These are phyloP conservation scores for Clostera curtula DNA, from an alignment of 2,888 invertebrate species.

Conservation along the genomic window DNA sequence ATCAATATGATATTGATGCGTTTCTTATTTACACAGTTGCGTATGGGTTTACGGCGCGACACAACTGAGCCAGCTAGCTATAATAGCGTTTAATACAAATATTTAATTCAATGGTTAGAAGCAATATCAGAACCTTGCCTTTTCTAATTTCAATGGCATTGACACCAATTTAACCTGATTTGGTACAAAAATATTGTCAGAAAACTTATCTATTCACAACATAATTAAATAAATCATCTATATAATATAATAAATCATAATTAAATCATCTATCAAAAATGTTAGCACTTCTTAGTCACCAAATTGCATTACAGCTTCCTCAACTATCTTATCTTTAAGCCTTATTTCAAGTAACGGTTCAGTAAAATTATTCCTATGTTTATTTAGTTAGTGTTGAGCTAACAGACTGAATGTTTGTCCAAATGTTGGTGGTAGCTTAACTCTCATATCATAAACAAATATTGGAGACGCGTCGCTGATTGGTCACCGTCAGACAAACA, in stretches of 20 bases:
- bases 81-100: no score
- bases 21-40: conserved; percentile 2
- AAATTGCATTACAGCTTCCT: no score
- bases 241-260: no score
- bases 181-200: no score
- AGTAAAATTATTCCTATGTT: conserved; percentile 16
- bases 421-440: conserved; percentile 13
- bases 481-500: conserved; percentile 15
- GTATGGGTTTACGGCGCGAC: not conserved
- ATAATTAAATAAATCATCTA: no score
- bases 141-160: no score
- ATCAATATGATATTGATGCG: not conserved
- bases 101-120: no score
- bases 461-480: conserved; percentile 16
- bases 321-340: not conserved
- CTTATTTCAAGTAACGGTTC: conserved; percentile 1
- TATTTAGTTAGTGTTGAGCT: conserved; percentile 17
- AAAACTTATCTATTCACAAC: no score
- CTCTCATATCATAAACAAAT: conserved; percentile 25
- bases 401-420: conserved; percentile 13
- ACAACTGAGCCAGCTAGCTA: not conserved
- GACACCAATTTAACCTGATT: no score
- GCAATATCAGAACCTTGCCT: no score
- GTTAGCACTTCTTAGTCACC: no score
- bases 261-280: no score